Conservation (phyloP, 1,140 invertebrate genomes). For the Heliconius hermathena region DNA sequence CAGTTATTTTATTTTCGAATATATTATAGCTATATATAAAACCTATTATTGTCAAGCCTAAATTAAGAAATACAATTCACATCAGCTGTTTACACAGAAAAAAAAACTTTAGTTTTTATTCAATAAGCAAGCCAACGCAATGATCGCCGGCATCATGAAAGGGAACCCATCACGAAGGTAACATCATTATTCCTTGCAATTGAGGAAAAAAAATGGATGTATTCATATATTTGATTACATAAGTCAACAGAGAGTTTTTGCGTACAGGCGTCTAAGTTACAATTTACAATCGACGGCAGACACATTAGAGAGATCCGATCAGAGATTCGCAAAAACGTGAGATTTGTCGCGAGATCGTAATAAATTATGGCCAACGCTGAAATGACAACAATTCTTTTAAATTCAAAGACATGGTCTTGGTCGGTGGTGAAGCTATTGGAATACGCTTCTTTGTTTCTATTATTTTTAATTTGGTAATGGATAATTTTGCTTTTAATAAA, state of each 20-base stretch:
- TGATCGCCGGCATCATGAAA: slow-evolving; percentile 21
- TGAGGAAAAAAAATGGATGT: slow-evolving; percentile 27
- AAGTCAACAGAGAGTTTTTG: slow-evolving; percentile 26
- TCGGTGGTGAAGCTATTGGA: not conserved
- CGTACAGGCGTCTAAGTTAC: slow-evolving; percentile 29
- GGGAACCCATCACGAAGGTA: slow-evolving; percentile 22
- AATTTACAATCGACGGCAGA: slow-evolving; percentile 35
- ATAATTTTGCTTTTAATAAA: no score
- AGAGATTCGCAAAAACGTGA: slow-evolving; percentile 40
- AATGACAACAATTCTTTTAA: not conserved
- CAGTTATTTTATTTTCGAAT: no score
- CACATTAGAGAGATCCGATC: slow-evolving; percentile 38
- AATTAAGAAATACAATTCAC: slow-evolving; percentile 9
- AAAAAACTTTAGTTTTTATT: slow-evolving; percentile 5
- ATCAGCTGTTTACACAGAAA: not conserved
- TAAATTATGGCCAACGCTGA: slow-evolving; percentile 30
- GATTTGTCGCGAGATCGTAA: slow-evolving; percentile 42
- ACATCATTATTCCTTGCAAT: slow-evolving; percentile 31
- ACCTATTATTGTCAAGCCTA: not conserved
- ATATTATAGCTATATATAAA: no score
- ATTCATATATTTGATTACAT: slow-evolving; percentile 32
- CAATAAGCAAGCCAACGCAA: slow-evolving; percentile 15
- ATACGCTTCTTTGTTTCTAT: no score
- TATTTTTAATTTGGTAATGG: no score
- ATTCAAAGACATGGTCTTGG: not conserved